Conservation (phyloP, 2,113 vertebrate genomes). For the Oreochromis spilurus region DNA sequence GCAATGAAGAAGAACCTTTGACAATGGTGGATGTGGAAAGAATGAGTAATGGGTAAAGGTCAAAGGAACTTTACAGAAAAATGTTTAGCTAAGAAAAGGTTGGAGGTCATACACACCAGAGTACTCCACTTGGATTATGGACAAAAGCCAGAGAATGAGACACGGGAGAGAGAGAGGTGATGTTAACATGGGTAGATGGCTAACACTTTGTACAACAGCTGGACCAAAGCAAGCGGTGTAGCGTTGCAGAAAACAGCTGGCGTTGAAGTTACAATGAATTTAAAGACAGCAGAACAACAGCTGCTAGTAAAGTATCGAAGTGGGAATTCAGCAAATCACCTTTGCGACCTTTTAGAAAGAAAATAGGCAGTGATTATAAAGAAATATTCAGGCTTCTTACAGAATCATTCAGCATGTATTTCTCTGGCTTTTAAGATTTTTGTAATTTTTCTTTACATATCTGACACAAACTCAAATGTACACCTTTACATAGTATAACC, state of each 20-base stretch:
- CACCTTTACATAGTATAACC: neutral
- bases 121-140: slow-evolving; percentile 95
- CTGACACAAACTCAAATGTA: neutral
- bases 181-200: slow-evolving; percentile 59
- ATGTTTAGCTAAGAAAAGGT: slow-evolving; percentile 26
- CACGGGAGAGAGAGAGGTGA: slow-evolving; percentile 78
- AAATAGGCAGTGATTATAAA: neutral
- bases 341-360: neutral
- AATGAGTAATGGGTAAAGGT: slow-evolving; percentile 8
- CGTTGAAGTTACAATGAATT: neutral
- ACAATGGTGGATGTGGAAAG: slow-evolving; percentile 1
- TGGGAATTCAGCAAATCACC: neutral
- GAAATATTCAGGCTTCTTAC: neutral
- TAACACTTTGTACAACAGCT: slow-evolving; percentile 20
- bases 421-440: neutral
- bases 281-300: neutral
- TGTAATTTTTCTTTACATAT: neutral
- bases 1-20: slow-evolving; percentile 18
- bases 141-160: slow-evolving; percentile 85
- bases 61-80: neutral
- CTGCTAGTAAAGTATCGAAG: neutral
- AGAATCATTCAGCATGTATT: neutral
- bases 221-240: slow-evolving; percentile 9
- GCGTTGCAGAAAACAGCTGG: neutral
- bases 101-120: slow-evolving; percentile 96